Conservation (phyloP, 2,888 invertebrate genomes). For the Oithona nana region DNA sequence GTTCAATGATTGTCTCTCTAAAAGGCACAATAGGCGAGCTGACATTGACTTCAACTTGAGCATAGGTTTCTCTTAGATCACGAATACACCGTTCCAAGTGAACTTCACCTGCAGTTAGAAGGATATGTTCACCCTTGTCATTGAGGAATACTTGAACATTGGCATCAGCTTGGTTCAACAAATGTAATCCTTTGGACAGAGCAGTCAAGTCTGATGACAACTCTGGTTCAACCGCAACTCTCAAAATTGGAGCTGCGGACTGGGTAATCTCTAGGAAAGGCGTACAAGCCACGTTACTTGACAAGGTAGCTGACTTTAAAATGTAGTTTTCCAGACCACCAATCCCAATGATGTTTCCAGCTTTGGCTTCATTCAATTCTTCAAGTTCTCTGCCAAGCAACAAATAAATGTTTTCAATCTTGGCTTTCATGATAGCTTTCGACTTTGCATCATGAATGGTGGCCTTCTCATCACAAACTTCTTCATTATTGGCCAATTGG, state of each 20-base stretch:
- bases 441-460: slow-evolving; percentile 35
- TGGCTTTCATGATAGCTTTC: slow-evolving; percentile 43
- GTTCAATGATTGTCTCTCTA: slow-evolving; percentile 70
- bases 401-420: slow-evolving; percentile 56
- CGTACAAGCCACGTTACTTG: slow-evolving; percentile 57
- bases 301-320: slow-evolving; percentile 72
- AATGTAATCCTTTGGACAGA: slow-evolving; percentile 43
- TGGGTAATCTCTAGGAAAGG: slow-evolving; percentile 63
- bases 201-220: slow-evolving; percentile 53
- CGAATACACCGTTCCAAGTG: slow-evolving; percentile 87
- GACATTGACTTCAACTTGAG: slow-evolving; percentile 64
- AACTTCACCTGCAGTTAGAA: slow-evolving; percentile 88
- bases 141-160: slow-evolving; percentile 75
- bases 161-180: slow-evolving; percentile 83
- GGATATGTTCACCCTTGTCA: slow-evolving; percentile 82
- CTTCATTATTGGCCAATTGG: slow-evolving; percentile 21
- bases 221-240: slow-evolving; percentile 78
- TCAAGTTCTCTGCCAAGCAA: slow-evolving; percentile 84
- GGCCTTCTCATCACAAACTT: background rate
- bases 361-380: slow-evolving; percentile 51
- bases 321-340: slow-evolving; percentile 65
- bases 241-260: slow-evolving; percentile 64
- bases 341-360: slow-evolving; percentile 79
- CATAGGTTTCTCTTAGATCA: slow-evolving; percentile 63
- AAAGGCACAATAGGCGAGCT: slow-evolving; percentile 93